Evolutionary conservation across 2,797 vertebrate species (phyloP), one percentile per base, ranked within the genome.

Genomic region (Corythornis leucogaster): DNA sequence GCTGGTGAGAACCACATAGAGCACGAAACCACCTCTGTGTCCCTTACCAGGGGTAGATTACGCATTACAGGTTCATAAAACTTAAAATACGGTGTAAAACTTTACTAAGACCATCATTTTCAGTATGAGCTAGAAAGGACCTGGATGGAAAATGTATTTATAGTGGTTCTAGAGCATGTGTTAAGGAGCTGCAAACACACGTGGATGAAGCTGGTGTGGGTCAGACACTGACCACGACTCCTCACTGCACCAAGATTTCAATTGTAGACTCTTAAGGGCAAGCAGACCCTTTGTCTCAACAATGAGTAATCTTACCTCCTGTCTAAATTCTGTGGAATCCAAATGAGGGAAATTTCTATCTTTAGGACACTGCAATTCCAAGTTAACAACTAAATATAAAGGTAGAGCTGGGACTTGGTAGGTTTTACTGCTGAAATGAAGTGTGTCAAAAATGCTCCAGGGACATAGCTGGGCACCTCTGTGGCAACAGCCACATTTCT

Each of bases 41-140:
- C 84, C 81, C 59, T 80, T 69, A 83, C 79, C 51, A 45, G 81
- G 81, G 70, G 88, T 87, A 94, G 92, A 94, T 92, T 86, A 68
- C 0, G 28, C 22, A 0, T 90, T 89, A 45, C 55, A 70, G 74
- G 48, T 67, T 87, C 74, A 73, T 85, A 90, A 92, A 90, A 59
- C 66, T 59, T 76, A 8, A 87, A 89, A 68, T 25, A 58, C 5
- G 16, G 76, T 2, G 1, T 85, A 59, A 90, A 90, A 92, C 94
- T 94, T 85, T 90, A 90, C 84, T 59, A 75, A 90, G 73, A 58
- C 57, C 69, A 5, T 78, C 31, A 59, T 93, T 96, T 94, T 78
- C 67, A 53, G 51, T 25, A n/a, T 3, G 48, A 35, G 11, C 67
- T 83, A 55, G 53, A 59, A 90, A 92, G 55, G 48, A 31, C 43